These are phyloP conservation scores for Stenurella melanura DNA, from an alignment of 2,888 invertebrate species.

Conservation along the genomic window DNA sequence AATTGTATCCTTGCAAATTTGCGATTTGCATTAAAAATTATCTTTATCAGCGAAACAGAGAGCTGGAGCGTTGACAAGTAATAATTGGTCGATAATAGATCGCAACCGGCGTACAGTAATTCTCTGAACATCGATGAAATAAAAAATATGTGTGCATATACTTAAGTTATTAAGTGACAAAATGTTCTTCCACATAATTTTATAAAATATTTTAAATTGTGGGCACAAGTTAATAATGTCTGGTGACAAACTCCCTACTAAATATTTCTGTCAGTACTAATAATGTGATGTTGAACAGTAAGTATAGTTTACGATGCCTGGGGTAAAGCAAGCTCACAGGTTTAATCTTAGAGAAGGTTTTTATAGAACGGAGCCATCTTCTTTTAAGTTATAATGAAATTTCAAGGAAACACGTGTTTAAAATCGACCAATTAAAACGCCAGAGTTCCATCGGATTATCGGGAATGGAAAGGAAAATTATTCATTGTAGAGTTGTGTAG, in stretches of 20 bases:
- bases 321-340: constrained; percentile 11
- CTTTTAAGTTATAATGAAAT: constrained; percentile 40
- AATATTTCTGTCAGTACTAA: constrained; percentile 39
- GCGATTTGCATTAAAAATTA: too few relatives aligned
- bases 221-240: constrained; percentile 18
- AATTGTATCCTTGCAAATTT: too few relatives aligned
- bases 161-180: not conserved
- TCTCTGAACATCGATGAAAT: too few relatives aligned
- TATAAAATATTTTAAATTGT: constrained; percentile 21
- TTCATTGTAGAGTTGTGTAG: not conserved
- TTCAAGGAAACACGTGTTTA: constrained; percentile 40
- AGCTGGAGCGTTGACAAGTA: too few relatives aligned
- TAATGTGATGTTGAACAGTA: constrained; percentile 40
- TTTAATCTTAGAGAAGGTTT: constrained; percentile 38
- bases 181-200: not conserved
- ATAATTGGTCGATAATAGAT: too few relatives aligned
- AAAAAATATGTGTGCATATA: too few relatives aligned
- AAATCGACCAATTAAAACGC: constrained; percentile 41
- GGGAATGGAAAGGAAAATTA: not conserved
- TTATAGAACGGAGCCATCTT: constrained; percentile 37
- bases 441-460: constrained; percentile 11
- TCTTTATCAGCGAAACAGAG: too few relatives aligned
- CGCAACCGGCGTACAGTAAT: too few relatives aligned
- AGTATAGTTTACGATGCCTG: constrained; percentile 35
- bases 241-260: constrained; percentile 32